Conservation (phyloP, 2,888 invertebrate species). For the Tortrix viridana region DNA sequence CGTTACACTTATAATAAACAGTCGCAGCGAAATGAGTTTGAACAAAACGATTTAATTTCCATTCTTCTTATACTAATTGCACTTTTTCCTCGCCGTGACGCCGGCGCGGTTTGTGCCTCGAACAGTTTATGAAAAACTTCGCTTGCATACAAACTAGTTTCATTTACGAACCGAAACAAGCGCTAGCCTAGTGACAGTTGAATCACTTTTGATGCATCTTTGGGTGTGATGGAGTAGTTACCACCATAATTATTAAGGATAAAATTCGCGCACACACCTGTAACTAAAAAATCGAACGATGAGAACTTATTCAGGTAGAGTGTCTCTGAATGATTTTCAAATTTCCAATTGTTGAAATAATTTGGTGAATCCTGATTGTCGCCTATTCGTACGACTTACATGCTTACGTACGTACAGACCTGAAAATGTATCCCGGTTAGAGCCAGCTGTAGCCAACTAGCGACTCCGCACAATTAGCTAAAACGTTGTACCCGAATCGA, state of each 20-base stretch:
- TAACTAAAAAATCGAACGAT: no score
- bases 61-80: conserved; percentile 68
- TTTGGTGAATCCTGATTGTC: no score
- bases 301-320: no score
- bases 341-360: no score
- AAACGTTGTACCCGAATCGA: conserved; percentile 52
- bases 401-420: no score
- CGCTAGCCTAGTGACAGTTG: conserved; percentile 28
- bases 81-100: conserved; percentile 61
- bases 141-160: conserved; percentile 69
- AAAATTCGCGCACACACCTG: no score
- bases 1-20: conserved; percentile 54
- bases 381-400: no score
- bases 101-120: conserved; percentile 56
- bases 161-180: conserved; percentile 61
- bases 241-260: no score
- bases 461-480: conserved; percentile 54
- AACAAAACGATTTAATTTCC: conserved; percentile 61
- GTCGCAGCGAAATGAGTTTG: conserved; percentile 52
- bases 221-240: no score
- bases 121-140: conserved; percentile 72
- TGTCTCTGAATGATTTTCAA: no score
- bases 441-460: conserved; percentile 45
- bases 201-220: no score
- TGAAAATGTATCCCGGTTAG: no score